Conservation (phyloP, 2,888 invertebrate genomes). For the Aspidiotus rigidus region DNA sequence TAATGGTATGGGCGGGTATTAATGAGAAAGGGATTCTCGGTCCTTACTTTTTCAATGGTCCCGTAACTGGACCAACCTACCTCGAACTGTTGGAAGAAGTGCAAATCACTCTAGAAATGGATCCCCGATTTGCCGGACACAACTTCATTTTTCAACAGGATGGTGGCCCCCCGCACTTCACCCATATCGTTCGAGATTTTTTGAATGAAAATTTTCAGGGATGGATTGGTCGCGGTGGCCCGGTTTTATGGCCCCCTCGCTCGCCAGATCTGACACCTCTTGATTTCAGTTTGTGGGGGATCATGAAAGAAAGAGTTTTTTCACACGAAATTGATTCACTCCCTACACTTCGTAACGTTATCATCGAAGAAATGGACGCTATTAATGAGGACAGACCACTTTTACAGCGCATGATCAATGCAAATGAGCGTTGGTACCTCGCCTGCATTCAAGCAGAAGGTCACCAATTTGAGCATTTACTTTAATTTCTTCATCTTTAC, state of each 20-base stretch:
- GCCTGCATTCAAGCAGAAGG: too few relatives aligned
- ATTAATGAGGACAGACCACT: too few relatives aligned
- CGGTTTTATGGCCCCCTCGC: constrained; percentile 16
- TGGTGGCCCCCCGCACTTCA: constrained; percentile 28
- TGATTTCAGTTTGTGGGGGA: constrained; percentile 9
- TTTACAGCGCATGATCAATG: too few relatives aligned
- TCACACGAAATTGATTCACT: background rate
- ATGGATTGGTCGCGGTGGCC: constrained; percentile 15
- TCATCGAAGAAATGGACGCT: too few relatives aligned
- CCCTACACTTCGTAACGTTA: too few relatives aligned
- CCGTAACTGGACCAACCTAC: constrained; percentile 27
- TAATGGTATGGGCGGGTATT: constrained; percentile 38
- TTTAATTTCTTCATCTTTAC: too few relatives aligned
- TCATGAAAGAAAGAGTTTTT: constrained; percentile 6
- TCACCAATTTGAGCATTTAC: too few relatives aligned
- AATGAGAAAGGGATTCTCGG: constrained; percentile 37
- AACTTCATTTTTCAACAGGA: constrained; percentile 22
- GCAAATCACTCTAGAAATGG: constrained; percentile 12
- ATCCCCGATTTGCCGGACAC: constrained; percentile 5
- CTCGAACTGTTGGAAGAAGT: constrained; percentile 27
- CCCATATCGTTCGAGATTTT: constrained; percentile 3
- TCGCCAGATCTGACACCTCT: constrained; percentile 16
- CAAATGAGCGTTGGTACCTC: too few relatives aligned
- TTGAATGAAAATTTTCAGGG: constrained; percentile 9
- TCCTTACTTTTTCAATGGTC: constrained; percentile 37